Conservation (phyloP, 1,140 invertebrate genomes). For the Acromyrmex heyeri region DNA sequence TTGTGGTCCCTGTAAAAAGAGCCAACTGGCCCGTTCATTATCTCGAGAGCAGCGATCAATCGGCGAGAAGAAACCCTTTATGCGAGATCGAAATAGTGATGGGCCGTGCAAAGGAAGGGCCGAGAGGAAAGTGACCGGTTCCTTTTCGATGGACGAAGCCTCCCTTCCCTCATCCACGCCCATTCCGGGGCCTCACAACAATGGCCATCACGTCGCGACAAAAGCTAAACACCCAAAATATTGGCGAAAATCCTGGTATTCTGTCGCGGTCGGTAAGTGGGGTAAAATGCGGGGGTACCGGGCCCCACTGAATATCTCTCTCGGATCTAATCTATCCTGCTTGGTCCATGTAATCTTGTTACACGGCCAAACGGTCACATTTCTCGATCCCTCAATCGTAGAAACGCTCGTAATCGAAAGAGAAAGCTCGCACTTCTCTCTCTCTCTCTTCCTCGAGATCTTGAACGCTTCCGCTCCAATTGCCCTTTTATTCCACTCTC, state of each 20-base stretch:
- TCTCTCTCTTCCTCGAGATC: conserved; percentile 21
- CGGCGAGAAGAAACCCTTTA: conserved; percentile 37
- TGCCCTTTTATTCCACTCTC: conserved; percentile 36
- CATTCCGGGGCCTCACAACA: conserved; percentile 67
- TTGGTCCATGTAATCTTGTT: conserved; percentile 78
- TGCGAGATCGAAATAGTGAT: conserved; percentile 64
- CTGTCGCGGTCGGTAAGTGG: conserved; percentile 33
- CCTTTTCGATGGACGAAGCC: background rate
- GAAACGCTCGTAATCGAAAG: conserved; percentile 77
- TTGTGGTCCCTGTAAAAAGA: conserved; percentile 42
- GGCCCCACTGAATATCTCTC: conserved; percentile 75
- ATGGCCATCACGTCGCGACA: conserved; percentile 68
- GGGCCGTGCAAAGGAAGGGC: background rate
- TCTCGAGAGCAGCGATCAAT: conserved; percentile 61
- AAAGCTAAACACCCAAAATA: conserved; percentile 76
- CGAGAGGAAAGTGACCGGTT: conserved; percentile 64
- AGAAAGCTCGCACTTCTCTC: conserved; percentile 71
- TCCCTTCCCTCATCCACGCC: conserved; percentile 57
- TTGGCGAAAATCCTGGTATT: conserved; percentile 73
- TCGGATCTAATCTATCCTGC: conserved; percentile 77
- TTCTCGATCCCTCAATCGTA: conserved; percentile 60
- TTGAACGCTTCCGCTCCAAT: conserved; percentile 64
- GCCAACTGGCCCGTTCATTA: conserved; percentile 61
- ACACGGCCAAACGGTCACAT: conserved; percentile 83
- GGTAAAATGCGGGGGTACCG: background rate